These are phyloP conservation scores for Oceanodroma tethys DNA, from an alignment of 2,113 vertebrate genomes.

Conservation along the genomic window DNA sequence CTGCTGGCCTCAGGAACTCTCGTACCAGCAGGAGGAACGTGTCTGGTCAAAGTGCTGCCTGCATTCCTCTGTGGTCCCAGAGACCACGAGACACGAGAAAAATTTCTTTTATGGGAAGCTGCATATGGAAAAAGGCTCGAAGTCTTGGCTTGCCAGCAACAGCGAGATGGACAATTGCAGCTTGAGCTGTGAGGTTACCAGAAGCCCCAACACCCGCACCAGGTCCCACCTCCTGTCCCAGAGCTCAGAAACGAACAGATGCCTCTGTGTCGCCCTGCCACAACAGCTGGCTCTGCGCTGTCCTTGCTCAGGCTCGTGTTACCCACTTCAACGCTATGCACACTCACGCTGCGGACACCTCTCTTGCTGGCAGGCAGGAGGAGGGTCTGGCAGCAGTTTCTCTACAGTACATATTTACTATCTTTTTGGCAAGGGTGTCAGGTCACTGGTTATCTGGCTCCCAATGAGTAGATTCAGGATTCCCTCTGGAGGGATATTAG, in stretches of 20 bases:
- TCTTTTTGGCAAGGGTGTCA: not conserved
- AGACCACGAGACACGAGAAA: not conserved
- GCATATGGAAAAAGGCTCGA: not conserved
- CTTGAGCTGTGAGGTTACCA: not conserved
- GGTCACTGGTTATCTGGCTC: not conserved
- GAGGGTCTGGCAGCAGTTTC: not conserved
- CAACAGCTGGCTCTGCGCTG: not conserved
- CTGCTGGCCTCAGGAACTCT: not conserved
- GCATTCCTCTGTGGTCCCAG: not conserved
- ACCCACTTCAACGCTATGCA: not conserved
- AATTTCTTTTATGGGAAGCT: not conserved
- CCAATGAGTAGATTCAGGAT: not conserved
- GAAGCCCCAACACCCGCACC: not conserved
- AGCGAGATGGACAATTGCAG: not conserved
- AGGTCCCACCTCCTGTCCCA: not conserved
- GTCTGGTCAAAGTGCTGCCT: not conserved
- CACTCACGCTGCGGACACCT: accelerated
- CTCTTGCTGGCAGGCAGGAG: not conserved
- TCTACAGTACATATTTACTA: not conserved
- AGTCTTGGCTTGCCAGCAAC: not conserved
- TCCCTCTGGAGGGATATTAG: not conserved
- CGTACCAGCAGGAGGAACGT: not conserved
- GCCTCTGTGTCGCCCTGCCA: accelerated
- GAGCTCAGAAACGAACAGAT: not conserved
- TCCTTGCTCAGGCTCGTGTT: not conserved